These are phyloP conservation scores for Aphaenogaster ashmeadi DNA, from an alignment of 1,140 invertebrate genomes.

Conservation along the genomic window DNA sequence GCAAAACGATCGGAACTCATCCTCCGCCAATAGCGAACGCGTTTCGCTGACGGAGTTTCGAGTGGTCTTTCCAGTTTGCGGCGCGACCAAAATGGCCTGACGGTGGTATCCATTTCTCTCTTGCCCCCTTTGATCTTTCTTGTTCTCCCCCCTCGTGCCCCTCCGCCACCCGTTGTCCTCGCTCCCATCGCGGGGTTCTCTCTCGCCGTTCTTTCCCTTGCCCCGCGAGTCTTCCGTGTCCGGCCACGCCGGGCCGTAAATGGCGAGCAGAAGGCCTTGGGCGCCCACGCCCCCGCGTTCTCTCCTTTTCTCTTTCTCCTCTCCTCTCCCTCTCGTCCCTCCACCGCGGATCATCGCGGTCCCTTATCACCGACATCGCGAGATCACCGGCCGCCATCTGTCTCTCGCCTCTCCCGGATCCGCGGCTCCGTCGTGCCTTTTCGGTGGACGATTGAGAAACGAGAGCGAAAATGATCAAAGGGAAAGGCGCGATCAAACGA, in stretches of 20 bases:
- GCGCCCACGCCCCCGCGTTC: constrained; percentile 81
- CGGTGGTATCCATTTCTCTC: constrained; percentile 46
- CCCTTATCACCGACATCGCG: constrained; percentile 48
- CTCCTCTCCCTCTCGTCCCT: constrained; percentile 15
- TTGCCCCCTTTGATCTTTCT: constrained; percentile 34
- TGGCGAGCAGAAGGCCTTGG: constrained; percentile 83
- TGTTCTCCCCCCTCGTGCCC: constrained; percentile 33
- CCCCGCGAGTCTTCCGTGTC: constrained; percentile 72
- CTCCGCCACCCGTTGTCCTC: constrained; percentile 23
- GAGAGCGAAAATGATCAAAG: not conserved
- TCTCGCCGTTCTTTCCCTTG: constrained; percentile 52
- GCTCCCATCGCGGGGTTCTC: constrained; percentile 58
- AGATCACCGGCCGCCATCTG: constrained; percentile 32
- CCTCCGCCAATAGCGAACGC: constrained; percentile 27
- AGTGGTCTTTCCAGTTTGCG: constrained; percentile 66
- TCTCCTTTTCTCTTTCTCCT: constrained; percentile 27
- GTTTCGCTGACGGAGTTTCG: constrained; percentile 56
- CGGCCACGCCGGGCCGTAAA: constrained; percentile 81
- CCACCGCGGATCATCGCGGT: constrained; percentile 23
- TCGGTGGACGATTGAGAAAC: not conserved
- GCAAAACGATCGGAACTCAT: constrained; percentile 28
- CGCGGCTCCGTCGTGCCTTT: not conserved
- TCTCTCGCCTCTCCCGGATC: constrained; percentile 5
- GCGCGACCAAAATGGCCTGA: constrained; percentile 59
- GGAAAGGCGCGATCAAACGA: not conserved